Evolutionary conservation across 2,113 vertebrate species (phyloP).

Genomic region (Trogon surrucura): DNA sequence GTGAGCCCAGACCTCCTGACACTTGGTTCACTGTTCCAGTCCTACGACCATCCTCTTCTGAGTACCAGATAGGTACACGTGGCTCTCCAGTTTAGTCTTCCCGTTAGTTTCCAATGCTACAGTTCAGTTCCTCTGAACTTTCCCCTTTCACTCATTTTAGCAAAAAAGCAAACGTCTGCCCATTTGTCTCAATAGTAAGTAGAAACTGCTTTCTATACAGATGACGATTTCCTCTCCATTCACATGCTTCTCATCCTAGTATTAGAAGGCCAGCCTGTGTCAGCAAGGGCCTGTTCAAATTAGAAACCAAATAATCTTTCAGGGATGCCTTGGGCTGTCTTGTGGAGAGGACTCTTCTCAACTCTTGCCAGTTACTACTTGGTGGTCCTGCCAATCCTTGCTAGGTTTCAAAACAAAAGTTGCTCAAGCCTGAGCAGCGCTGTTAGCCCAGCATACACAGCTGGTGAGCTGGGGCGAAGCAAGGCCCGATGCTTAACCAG

Average conservation of each 20-base stretch:
- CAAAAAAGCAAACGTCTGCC: conserved; percentile 40
- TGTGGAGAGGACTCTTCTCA: conserved; percentile 64
- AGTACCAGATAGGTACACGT: neutral
- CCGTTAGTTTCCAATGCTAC: neutral
- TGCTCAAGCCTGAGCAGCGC: conserved; percentile 39
- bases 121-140: conserved; percentile 1
- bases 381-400: conserved; percentile 68
- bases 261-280: conserved; percentile 59
- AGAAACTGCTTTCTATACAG: conserved; percentile 34
- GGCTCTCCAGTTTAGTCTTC: neutral
- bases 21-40: neutral
- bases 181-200: conserved; percentile 41
- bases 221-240: conserved; percentile 51
- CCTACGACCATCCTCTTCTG: neutral
- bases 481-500: neutral
- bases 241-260: conserved; percentile 46
- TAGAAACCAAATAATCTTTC: conserved; percentile 65
- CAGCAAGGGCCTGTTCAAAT: conserved; percentile 66
- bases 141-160: neutral
- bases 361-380: conserved; percentile 64
- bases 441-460: neutral
- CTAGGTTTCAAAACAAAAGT: conserved; percentile 62
- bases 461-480: neutral
- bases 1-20: conserved; percentile 8
- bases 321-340: conserved; percentile 65